Conservation (phyloP, 2,888 invertebrate species). For the Trachelus stipa region DNA sequence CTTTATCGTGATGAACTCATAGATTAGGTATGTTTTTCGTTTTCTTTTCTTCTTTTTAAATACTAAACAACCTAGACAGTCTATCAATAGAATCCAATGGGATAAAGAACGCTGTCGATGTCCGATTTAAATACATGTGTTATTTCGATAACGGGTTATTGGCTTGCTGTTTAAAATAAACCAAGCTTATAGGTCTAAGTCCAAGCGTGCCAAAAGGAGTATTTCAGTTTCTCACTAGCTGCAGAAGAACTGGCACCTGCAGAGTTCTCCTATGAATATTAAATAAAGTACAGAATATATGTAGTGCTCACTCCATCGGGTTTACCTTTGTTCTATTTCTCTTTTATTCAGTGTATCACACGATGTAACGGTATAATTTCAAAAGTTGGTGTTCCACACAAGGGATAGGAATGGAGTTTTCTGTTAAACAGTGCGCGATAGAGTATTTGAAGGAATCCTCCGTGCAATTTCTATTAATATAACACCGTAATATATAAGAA, state of each 20-base stretch:
- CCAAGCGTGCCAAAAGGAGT: constrained; percentile 35
- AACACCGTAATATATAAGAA: neutral
- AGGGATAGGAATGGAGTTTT: neutral
- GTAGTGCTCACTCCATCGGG: neutral
- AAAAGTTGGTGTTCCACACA: neutral
- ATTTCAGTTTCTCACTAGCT: constrained; percentile 33
- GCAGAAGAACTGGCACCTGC: neutral
- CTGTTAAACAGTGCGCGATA: neutral
- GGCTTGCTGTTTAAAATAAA: constrained; percentile 42
- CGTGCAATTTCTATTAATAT: neutral
- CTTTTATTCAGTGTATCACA: neutral
- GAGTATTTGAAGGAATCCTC: neutral
- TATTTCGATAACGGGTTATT: constrained; percentile 19
- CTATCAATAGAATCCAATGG: no score
- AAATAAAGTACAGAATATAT: neutral
- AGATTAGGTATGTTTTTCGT: neutral
- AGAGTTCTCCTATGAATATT: neutral
- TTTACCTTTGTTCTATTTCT: neutral
- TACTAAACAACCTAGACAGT: neutral
- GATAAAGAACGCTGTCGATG: no score
- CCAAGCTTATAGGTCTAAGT: constrained; percentile 24
- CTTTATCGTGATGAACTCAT: neutral
- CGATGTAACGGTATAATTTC: neutral
- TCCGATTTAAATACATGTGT: neutral
- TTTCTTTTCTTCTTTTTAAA: neutral